phyloP scores from a whole-genome alignment of 2,888 invertebrate species.

The Keiferia lycopersicella region DNA sequence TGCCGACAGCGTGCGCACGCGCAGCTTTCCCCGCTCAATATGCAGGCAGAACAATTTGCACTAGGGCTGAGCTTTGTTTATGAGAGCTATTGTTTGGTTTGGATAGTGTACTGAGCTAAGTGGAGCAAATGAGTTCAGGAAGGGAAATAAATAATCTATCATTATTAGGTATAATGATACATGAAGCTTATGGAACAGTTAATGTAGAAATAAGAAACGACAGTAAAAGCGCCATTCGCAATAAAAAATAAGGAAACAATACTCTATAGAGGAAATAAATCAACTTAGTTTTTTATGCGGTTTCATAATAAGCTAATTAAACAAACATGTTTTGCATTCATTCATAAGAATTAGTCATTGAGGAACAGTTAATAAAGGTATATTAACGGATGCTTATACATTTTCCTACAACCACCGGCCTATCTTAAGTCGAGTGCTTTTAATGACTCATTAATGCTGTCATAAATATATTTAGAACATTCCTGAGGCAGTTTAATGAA shows the following conservation, averaged over 20 bases:
- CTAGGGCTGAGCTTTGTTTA: constrained; percentile 8
- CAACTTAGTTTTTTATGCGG: too few relatives aligned
- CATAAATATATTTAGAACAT: constrained; percentile 69
- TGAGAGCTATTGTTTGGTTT: background rate
- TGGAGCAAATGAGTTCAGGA: background rate
- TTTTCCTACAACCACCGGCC: constrained; percentile 4
- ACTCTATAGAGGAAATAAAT: too few relatives aligned
- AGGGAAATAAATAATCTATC: background rate
- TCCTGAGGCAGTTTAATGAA: constrained; percentile 26
- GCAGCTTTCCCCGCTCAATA: constrained; percentile 65
- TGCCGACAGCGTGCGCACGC: constrained; percentile 32
- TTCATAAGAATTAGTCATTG: background rate
- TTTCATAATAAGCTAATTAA: background rate
- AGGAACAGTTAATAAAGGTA: constrained; percentile 6
- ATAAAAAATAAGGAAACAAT: too few relatives aligned
- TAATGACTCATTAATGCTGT: constrained; percentile 56
- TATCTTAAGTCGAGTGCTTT: constrained; percentile 10
- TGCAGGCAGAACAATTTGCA: constrained; percentile 31
- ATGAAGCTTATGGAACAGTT: too few relatives aligned
- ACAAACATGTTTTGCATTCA: constrained; percentile 1
- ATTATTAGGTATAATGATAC: too few relatives aligned
- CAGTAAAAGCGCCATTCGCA: too few relatives aligned
- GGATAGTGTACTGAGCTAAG: constrained; percentile 1
- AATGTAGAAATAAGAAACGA: too few relatives aligned
- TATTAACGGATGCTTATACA: constrained; percentile 6